These are phyloP conservation scores for Deroplatys truncata DNA, from an alignment of 2,888 invertebrate genomes.

Conservation along the genomic window DNA sequence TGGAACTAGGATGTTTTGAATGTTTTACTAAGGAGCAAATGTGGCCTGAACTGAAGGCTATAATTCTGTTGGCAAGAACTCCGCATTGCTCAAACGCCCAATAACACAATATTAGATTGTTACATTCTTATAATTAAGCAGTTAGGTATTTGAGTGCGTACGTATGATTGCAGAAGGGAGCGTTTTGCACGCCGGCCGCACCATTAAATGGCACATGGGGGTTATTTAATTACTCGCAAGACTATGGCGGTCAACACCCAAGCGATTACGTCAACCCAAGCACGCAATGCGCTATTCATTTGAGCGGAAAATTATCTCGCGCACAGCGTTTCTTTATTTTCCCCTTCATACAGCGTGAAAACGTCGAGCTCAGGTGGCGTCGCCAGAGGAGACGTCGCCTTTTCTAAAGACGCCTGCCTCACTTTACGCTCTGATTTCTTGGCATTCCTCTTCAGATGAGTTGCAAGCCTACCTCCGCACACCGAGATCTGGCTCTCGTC, in stretches of 20 bases:
- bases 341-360: background rate
- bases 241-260: background rate
- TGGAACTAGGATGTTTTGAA: too few relatives aligned
- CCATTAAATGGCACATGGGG: too few relatives aligned
- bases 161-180: background rate
- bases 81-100: too few relatives aligned
- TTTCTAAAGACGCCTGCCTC: background rate
- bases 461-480: background rate
- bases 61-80: too few relatives aligned
- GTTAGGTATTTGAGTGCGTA: background rate
- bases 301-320: constrained; percentile 19
- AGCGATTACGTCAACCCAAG: background rate
- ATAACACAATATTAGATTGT: background rate
- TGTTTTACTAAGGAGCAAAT: too few relatives aligned
- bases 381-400: background rate
- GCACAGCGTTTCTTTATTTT: background rate
- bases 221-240: background rate
- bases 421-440: background rate
- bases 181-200: too few relatives aligned
- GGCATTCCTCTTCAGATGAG: background rate
- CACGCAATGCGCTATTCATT: constrained; percentile 1
- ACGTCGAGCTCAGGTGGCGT: background rate
- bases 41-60: too few relatives aligned
- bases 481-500: background rate
- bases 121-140: background rate